Evolutionary conservation across 2,797 vertebrate species (phyloP), one percentile per base, ranked within the genome.

Genomic region (Rhinichthys osculus): DNA sequence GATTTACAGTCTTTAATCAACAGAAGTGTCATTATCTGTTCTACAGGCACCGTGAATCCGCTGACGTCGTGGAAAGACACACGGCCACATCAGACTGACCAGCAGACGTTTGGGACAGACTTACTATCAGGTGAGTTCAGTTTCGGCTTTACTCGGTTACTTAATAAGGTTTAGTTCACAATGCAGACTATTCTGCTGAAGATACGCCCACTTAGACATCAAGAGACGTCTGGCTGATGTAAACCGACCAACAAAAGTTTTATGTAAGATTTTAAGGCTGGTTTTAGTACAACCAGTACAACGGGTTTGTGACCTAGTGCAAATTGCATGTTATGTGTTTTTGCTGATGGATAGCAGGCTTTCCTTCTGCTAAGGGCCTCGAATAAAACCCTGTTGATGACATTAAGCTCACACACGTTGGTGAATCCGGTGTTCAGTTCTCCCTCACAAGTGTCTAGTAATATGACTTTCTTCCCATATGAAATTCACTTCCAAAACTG

Each of bases 91-190:
- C 87, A 88, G 10, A 70, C 87, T 3, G 90, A 94, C 79, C 94
- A 91, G 83, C 92, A 93, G 89, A 91, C 91, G 88, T 87, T 88
- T 40, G 85, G 76, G 4, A 73, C 91, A 54, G 91, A 94, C 88
- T 85, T 93, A 54, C 78, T 93, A n/a, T 88, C 94, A 92, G 95
- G 94, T 95, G 91, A 77, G 69, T 33, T n/a, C 21, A 57, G 16
- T 33, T 6, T 38, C 30, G 11, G 50, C 47, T 52, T 27, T n/a
- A 27, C 13, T 2, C 8, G 17, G 44, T 4, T 1, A 16, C 47
- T 47, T 5, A 47, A 47, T 47, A 5, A 72, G n/a, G 42, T 47
- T 3, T 4, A 30, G 42, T 27, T 14, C n/a, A 47, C 70, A 30
- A 10, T 50, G 42, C 71, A 47, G 71, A 50, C 30, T 9, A 47